Evolutionary conservation across 1,140 invertebrate genomes (phyloP).

Genomic region (Trissolcus basalis): DNA sequence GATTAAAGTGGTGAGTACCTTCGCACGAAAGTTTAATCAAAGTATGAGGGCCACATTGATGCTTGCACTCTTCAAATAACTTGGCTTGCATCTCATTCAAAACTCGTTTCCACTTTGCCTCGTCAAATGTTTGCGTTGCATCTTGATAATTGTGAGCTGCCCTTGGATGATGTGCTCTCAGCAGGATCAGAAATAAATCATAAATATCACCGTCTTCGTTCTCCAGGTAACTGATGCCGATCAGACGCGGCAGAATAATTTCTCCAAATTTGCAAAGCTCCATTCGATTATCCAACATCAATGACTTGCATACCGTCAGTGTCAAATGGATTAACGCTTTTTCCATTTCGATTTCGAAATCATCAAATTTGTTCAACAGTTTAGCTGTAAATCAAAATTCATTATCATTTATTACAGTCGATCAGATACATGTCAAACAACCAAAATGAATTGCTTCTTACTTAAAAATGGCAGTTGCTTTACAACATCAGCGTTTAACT

Average conservation of each 20-base stretch:
- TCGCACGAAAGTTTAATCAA: slow-evolving; percentile 42
- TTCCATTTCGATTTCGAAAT: slow-evolving; percentile 10
- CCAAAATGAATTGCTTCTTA: neutral
- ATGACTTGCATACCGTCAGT: slow-evolving; percentile 27
- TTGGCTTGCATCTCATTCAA: slow-evolving; percentile 36
- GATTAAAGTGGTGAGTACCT: slow-evolving; percentile 24
- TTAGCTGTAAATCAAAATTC: slow-evolving; percentile 19
- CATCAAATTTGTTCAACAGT: slow-evolving; percentile 5
- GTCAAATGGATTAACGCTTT: slow-evolving; percentile 30
- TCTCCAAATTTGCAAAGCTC: slow-evolving; percentile 52
- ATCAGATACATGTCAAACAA: neutral
- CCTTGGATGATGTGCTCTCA: slow-evolving; percentile 41
- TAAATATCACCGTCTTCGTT: slow-evolving; percentile 42
- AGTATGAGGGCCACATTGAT: slow-evolving; percentile 11
- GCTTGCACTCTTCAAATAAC: slow-evolving; percentile 40
- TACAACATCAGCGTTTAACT: slow-evolving; percentile 15
- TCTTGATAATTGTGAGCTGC: slow-evolving; percentile 35
- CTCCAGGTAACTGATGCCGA: slow-evolving; percentile 14
- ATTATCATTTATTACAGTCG: neutral
- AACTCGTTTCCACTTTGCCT: slow-evolving; percentile 36
- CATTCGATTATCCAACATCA: slow-evolving; percentile 31
- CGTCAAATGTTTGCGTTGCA: slow-evolving; percentile 39
- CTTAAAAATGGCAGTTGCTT: slow-evolving; percentile 16
- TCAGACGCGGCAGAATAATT: slow-evolving; percentile 31
- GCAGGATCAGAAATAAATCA: slow-evolving; percentile 46